Conservation (phyloP, 2,113 vertebrate genomes). For the Pluvialis apricaria region DNA sequence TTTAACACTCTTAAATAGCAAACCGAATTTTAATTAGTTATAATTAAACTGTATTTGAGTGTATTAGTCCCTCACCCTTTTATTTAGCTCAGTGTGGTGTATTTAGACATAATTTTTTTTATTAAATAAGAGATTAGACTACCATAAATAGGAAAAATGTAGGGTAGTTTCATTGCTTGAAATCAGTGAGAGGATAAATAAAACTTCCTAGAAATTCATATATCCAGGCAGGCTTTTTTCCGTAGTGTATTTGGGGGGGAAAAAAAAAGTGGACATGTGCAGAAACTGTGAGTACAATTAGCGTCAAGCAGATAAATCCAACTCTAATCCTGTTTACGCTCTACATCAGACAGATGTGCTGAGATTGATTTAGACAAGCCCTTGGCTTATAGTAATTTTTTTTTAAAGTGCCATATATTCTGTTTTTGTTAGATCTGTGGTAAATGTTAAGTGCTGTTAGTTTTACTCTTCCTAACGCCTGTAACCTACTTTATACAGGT, state of each 20-base stretch:
- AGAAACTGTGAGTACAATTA: conserved; percentile 89
- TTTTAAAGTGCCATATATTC: conserved; percentile 70
- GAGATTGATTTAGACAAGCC: conserved; percentile 88
- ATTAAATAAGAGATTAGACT: conserved; percentile 66
- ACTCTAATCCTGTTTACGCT: conserved; percentile 92
- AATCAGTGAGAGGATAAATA: conserved; percentile 47
- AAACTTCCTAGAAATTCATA: conserved; percentile 60
- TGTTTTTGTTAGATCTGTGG: conserved; percentile 71
- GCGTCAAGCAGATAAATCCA: conserved; percentile 89
- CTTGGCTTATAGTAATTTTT: conserved; percentile 84
- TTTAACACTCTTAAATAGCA: conserved; percentile 64
- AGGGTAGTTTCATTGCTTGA: conserved; percentile 43
- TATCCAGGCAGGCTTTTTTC: conserved; percentile 60
- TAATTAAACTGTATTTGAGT: conserved; percentile 62
- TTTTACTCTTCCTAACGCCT: conserved; percentile 55
- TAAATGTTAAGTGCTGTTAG: conserved; percentile 67
- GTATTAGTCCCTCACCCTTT: conserved; percentile 56
- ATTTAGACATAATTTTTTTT: conserved; percentile 72
- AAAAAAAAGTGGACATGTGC: conserved; percentile 81
- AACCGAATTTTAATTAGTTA: no score
- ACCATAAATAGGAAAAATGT: conserved; percentile 62
- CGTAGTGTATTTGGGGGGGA: conserved; percentile 29
- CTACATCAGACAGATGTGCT: conserved; percentile 89
- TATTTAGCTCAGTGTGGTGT: conserved; percentile 65
- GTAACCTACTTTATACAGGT: conserved; percentile 68